Percentiles rank a stretch among this genome's conserved stretches.
Conservation (phyloP, 2,113 vertebrate species). For the Gasterosteus aculeatus region DNA sequence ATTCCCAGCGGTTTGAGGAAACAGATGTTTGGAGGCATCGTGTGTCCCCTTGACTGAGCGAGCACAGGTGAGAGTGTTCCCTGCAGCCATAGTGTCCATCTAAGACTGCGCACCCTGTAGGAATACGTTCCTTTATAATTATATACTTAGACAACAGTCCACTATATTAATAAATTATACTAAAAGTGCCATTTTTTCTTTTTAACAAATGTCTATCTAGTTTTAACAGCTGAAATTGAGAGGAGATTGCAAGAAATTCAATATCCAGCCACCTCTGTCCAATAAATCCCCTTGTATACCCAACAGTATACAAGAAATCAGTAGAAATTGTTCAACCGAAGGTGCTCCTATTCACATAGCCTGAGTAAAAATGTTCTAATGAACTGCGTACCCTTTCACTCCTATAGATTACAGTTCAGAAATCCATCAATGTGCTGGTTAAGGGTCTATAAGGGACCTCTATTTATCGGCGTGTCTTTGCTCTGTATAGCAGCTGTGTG, state of each 20-base stretch:
- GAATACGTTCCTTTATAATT: background rate
- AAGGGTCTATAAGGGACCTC: conserved; percentile 59
- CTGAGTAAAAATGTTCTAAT: background rate
- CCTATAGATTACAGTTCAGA: conserved; percentile 38
- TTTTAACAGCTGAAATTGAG: background rate
- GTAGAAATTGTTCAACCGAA: conserved; percentile 10
- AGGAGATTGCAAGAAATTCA: background rate
- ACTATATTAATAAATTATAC: background rate
- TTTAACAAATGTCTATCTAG: background rate
- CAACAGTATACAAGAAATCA: background rate
- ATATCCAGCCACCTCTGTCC: background rate
- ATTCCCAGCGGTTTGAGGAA: conserved; percentile 26
- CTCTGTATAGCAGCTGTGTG: conserved; percentile 37
- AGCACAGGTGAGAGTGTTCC: conserved; percentile 7
- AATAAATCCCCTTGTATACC: background rate
- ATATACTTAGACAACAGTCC: background rate
- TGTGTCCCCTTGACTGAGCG: conserved; percentile 27
- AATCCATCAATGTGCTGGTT: conserved; percentile 41
- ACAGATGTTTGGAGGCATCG: conserved; percentile 18
- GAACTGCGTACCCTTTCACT: conserved; percentile 33
- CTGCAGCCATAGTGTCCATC: conserved; percentile 13
- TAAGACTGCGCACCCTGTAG: background rate
- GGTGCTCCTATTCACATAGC: background rate
- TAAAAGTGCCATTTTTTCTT: background rate
- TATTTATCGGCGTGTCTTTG: conserved; percentile 64